Base-by-base conservation (phyloP, 2,113 vertebrate species). In the Azemiops feae region DNA sequence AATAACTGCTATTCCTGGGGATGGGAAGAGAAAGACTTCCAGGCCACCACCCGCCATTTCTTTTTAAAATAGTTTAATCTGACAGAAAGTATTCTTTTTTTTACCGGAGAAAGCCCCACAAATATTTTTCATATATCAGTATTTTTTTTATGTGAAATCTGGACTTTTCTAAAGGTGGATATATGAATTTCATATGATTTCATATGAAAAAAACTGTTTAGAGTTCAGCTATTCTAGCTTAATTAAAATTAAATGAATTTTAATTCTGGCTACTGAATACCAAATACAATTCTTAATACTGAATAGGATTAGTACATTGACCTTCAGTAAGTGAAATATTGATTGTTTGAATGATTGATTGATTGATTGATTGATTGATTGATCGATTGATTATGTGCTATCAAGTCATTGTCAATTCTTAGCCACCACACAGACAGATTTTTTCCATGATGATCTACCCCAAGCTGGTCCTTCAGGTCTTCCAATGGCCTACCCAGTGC, bases 201-300 rank as follows among this genome's bases (percentile, higher is more conserved):
- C 45, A 47, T 47, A 47, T n/a, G n/a, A n/a, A n/a, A 87, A 95
- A 55, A 92, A 91, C 91, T 94, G 94, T 88, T 91, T 88, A 30
- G 0, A 0, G 54, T 95, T 95, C 93, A 96, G 94, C 39, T 91
- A 85, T n/a, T 81, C 95, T 94, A 95, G 89, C 95, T 94, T 92
- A 93, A 93, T 94, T 85, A 90, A 89, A 74, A 96, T 57, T 94
- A 93, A 93, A 93, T 74, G 93, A 94, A 50, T 50, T 50, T 50
- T 50, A 50, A 50, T 50, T 50, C 47, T 45, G 90, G 89, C 86
- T 95, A 45, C 30, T 74, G n/a, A 81, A 39, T 39, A 58, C 23
- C 12, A 43, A 23, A 25, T 39, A 57, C 39, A 45, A 34, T 53
- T 69, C 64, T 81, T 22, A 85, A 57, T 39, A 45, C 55, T 43